These are phyloP conservation scores for Propithecus coquereli DNA, from an alignment of 2,113 vertebrate genomes.

Conservation along the genomic window DNA sequence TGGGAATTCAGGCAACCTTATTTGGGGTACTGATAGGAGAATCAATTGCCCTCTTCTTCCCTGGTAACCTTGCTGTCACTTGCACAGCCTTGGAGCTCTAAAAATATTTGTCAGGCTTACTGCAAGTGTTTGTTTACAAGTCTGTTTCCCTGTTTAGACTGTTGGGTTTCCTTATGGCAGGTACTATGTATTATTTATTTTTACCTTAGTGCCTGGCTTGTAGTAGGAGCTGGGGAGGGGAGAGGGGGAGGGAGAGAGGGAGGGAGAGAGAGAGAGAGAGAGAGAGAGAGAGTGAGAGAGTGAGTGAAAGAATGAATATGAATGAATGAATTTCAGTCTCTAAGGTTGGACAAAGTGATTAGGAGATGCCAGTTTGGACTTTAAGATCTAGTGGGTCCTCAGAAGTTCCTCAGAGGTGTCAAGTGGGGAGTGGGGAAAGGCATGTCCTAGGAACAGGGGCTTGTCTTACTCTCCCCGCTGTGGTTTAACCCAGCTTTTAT, in stretches of 20 bases:
- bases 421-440: not conserved
- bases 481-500: not conserved
- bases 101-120: constrained; percentile 8
- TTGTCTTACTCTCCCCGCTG: not conserved
- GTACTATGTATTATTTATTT: not conserved
- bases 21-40: not conserved
- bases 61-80: not conserved
- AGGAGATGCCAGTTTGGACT: not conserved
- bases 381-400: not conserved
- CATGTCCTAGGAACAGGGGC: not conserved
- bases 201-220: not conserved
- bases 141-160: not conserved
- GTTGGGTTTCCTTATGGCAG: not conserved
- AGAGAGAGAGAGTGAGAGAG: not conserved
- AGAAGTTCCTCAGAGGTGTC: not conserved
- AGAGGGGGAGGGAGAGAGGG: not conserved
- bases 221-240: not conserved
- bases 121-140: constrained; percentile 27
- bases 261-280: not conserved
- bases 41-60: not conserved
- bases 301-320: not conserved
- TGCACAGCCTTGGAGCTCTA: not conserved
- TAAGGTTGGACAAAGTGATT: not conserved
- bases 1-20: not conserved
- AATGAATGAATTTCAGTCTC: not conserved